These are phyloP conservation scores for Takifugu ocellatus DNA, from an alignment of 2,797 vertebrate species.

Conservation along the genomic window DNA sequence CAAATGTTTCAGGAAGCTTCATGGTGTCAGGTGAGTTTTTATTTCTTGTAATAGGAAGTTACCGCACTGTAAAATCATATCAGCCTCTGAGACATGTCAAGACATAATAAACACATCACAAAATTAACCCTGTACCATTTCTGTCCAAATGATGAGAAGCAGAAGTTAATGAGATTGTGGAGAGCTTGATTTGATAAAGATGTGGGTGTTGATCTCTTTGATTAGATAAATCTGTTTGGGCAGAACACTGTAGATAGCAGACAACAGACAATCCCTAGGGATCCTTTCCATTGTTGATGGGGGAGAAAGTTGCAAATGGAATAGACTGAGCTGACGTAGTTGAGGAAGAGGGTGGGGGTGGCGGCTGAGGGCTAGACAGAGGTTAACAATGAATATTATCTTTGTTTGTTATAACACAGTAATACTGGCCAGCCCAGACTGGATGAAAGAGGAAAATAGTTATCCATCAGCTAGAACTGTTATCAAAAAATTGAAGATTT, in stretches of 20 bases:
- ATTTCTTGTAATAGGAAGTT: not conserved
- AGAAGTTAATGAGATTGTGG: not conserved
- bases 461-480: not conserved
- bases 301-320: not conserved
- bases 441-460: not conserved
- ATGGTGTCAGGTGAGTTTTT: no score
- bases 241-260: not conserved
- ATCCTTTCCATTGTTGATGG: not conserved
- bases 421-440: not conserved
- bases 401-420: not conserved
- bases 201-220: not conserved
- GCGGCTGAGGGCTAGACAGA: not conserved
- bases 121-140: not conserved
- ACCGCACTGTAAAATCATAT: not conserved
- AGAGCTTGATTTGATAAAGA: not conserved
- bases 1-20: no score
- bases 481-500: not conserved
- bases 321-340: no score
- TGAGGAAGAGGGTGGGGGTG: not conserved
- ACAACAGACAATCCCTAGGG: not conserved
- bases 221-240: not conserved
- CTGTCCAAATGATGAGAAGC: not conserved
- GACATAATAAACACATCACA: not conserved
- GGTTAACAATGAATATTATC: not conserved
- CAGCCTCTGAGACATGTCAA: no score